These are phyloP conservation scores for Hypomecis punctinalis DNA, from an alignment of 2,888 invertebrate genomes.

Conservation along the genomic window DNA sequence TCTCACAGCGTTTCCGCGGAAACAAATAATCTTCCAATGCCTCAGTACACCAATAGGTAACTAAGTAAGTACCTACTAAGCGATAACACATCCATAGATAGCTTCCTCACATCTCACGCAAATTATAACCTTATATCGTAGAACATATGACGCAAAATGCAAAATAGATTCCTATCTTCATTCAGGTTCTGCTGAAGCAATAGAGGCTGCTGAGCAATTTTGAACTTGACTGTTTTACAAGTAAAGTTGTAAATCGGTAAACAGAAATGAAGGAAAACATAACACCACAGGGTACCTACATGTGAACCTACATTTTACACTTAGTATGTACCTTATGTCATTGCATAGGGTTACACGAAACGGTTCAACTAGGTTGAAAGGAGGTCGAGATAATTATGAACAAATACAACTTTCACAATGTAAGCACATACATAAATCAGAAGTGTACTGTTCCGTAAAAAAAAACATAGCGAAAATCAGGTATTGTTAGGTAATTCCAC, in stretches of 20 bases:
- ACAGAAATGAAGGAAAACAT: slow-evolving; percentile 8
- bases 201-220: slow-evolving; percentile 5
- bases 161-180: neutral
- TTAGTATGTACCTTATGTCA: too few relatives aligned
- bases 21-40: slow-evolving; percentile 21
- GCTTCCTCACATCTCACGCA: neutral
- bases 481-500: too few relatives aligned
- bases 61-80: neutral
- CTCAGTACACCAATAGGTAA: neutral
- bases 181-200: neutral
- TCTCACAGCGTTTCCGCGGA: slow-evolving; percentile 10
- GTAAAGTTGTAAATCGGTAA: slow-evolving; percentile 9
- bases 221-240: neutral
- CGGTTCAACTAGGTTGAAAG: too few relatives aligned
- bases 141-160: neutral
- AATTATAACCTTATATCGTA: slow-evolving; percentile 3
- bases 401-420: too few relatives aligned
- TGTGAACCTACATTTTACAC: neutral
- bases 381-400: too few relatives aligned
- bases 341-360: too few relatives aligned
- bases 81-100: slow-evolving; percentile 4
- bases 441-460: too few relatives aligned
- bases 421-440: too few relatives aligned
- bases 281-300: neutral
- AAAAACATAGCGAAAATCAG: too few relatives aligned